phyloP scores from a whole-genome alignment of 2,888 invertebrate genomes.

The Zhuqinia jingwanae region DNA sequence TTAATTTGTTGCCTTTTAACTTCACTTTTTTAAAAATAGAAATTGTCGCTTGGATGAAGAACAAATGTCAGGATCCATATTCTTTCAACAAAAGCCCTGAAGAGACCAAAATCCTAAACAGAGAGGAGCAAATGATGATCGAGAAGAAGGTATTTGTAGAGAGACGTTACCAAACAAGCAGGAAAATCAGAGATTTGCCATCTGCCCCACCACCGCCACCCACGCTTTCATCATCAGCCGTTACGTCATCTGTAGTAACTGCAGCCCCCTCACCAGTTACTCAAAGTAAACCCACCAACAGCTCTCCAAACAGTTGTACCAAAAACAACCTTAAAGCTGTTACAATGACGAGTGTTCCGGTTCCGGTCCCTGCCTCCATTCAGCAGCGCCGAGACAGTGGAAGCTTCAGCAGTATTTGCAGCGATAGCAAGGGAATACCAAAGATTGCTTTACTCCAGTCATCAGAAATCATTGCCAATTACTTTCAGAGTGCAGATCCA shows the following conservation, averaged over 20 bases:
- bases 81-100: slow-evolving; percentile 69
- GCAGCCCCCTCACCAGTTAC: not conserved
- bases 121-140: slow-evolving; percentile 73
- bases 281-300: slow-evolving; percentile 21
- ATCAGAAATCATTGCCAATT: slow-evolving; percentile 69
- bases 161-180: slow-evolving; percentile 71
- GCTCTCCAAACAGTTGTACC: not conserved
- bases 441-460: slow-evolving; percentile 71
- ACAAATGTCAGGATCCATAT: slow-evolving; percentile 73
- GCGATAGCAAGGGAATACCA: slow-evolving; percentile 66
- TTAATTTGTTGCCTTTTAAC: not conserved
- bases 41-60: slow-evolving; percentile 73
- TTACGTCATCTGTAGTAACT: slow-evolving; percentile 4
- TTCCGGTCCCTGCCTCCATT: not conserved
- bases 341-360: not conserved
- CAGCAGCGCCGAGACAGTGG: slow-evolving; percentile 57
- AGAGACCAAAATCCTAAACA: slow-evolving; percentile 53
- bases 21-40: slow-evolving; percentile 36
- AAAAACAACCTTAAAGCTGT: slow-evolving; percentile 15
- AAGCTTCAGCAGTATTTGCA: slow-evolving; percentile 66
- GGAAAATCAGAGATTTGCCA: slow-evolving; percentile 70
- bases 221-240: slow-evolving; percentile 5
- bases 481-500: slow-evolving; percentile 68
- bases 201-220: slow-evolving; percentile 15
- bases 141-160: slow-evolving; percentile 76